Evolutionary conservation across 2,888 invertebrate species (phyloP).

Genomic region (Sialis fuliginosa): DNA sequence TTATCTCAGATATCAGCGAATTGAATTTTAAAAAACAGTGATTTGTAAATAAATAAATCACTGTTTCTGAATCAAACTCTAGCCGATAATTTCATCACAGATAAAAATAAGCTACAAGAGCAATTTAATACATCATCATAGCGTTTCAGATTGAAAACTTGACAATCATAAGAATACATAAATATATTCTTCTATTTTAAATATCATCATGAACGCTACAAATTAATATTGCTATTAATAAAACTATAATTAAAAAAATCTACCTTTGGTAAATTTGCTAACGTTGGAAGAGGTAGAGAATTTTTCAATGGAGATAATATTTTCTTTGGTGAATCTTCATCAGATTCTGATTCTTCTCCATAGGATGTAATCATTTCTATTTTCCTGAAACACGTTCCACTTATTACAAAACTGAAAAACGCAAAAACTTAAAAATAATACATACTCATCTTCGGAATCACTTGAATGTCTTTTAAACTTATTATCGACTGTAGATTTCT

Average conservation of each 20-base stretch:
- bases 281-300: background rate
- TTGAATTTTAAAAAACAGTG: background rate
- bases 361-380: conserved; percentile 39
- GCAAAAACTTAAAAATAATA: conserved; percentile 4
- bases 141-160: conserved; percentile 29
- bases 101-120: background rate
- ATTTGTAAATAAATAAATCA: too few relatives aligned
- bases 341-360: conserved; percentile 28
- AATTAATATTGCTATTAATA: background rate
- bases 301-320: background rate
- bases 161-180: too few relatives aligned
- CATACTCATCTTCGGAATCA: conserved; percentile 19
- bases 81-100: conserved; percentile 3
- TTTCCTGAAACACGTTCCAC: conserved; percentile 23
- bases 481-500: too few relatives aligned
- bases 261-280: background rate
- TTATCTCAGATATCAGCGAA: conserved; percentile 4
- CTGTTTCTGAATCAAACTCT: background rate
- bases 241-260: background rate
- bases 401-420: background rate
- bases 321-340: conserved; percentile 14
- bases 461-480: background rate
- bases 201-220: too few relatives aligned
- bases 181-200: too few relatives aligned
- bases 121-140: background rate